Percentiles rank a stretch among this genome's conserved stretches.
phyloP scores from a whole-genome alignment of 2,113 vertebrate genomes.

The Scomber japonicus region DNA sequence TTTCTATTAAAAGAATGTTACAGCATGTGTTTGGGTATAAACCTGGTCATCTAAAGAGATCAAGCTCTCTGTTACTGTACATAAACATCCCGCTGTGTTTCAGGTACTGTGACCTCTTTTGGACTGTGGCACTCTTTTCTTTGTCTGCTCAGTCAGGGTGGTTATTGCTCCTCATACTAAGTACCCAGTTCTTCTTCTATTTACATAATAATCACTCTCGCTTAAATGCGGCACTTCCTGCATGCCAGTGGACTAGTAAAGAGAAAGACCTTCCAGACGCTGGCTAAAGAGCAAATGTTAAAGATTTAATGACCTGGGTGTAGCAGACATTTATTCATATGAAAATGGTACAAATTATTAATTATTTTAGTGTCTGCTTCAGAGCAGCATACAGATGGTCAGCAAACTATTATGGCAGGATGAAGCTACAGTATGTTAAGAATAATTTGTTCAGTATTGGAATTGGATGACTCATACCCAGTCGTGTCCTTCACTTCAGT shows the following conservation, averaged over 20 bases:
- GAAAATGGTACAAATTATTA: background rate
- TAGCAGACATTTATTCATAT: background rate
- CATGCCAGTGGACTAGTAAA: background rate
- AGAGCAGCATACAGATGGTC: background rate
- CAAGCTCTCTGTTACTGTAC: background rate
- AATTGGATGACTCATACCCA: conserved; percentile 1
- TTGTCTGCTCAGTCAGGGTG: background rate
- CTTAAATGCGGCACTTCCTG: conserved; percentile 23
- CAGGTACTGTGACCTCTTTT: conserved; percentile 12
- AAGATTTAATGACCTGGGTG: background rate
- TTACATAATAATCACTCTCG: conserved; percentile 22
- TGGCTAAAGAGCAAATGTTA: background rate
- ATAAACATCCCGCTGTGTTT: background rate
- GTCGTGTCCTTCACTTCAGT: background rate
- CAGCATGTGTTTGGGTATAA: background rate
- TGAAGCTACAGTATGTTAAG: background rate
- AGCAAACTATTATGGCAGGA: background rate
- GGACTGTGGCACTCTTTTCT: background rate
- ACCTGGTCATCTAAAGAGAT: background rate
- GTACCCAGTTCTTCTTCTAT: background rate
- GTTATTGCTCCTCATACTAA: conserved; percentile 25
- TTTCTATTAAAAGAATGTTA: conserved; percentile 5
- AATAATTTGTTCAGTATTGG: background rate
- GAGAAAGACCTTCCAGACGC: background rate
- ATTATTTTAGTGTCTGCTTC: background rate